Percentiles rank a stretch among this genome's conserved stretches.
Evolutionary conservation across 2,797 vertebrate genomes (phyloP).

Genomic region (Botia almorhae): DNA sequence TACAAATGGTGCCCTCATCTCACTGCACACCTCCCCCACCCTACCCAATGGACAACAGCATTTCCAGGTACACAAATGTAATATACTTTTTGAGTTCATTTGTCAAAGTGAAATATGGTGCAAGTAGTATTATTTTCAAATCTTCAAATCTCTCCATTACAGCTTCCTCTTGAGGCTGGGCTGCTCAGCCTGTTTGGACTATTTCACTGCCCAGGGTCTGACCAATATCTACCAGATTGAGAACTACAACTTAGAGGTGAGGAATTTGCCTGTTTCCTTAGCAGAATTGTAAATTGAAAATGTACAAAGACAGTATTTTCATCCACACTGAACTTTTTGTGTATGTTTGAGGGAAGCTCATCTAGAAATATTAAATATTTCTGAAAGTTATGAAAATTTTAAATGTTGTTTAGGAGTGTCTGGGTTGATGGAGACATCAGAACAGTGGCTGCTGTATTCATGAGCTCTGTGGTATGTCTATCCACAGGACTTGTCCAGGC

Average conservation of each 20-base stretch:
- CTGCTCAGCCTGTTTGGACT: slow-evolving; percentile 99
- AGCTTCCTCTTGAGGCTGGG: slow-evolving; percentile 99
- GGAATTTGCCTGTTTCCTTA: slow-evolving; percentile 65
- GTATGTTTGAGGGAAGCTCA: background rate
- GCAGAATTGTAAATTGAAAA: background rate
- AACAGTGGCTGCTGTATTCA: slow-evolving; percentile 70
- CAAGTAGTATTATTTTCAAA: background rate
- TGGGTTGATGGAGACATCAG: slow-evolving; percentile 26
- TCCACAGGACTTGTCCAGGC: slow-evolving; percentile 94
- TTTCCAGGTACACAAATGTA: slow-evolving; percentile 90
- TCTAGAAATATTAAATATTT: slow-evolving; percentile 45
- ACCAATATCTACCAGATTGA: slow-evolving; percentile 99
- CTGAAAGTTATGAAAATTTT: background rate
- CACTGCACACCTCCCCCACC: slow-evolving; percentile 98
- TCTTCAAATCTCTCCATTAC: slow-evolving; percentile 52
- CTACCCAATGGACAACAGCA: slow-evolving; percentile 99
- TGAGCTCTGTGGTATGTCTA: slow-evolving; percentile 70
- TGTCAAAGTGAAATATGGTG: background rate
- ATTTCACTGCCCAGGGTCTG: slow-evolving; percentile 99
- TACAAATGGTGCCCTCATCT: slow-evolving; percentile 96
- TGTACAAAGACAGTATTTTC: too few relatives aligned
- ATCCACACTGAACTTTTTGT: background rate
- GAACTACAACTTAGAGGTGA: slow-evolving; percentile 99
- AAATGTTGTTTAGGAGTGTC: background rate
- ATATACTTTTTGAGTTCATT: slow-evolving; percentile 23